Percentiles rank a stretch among this genome's conserved stretches.
These are phyloP conservation scores for Aporrectodea caliginosa DNA, from an alignment of 1,140 invertebrate species.

Conservation along the genomic window DNA sequence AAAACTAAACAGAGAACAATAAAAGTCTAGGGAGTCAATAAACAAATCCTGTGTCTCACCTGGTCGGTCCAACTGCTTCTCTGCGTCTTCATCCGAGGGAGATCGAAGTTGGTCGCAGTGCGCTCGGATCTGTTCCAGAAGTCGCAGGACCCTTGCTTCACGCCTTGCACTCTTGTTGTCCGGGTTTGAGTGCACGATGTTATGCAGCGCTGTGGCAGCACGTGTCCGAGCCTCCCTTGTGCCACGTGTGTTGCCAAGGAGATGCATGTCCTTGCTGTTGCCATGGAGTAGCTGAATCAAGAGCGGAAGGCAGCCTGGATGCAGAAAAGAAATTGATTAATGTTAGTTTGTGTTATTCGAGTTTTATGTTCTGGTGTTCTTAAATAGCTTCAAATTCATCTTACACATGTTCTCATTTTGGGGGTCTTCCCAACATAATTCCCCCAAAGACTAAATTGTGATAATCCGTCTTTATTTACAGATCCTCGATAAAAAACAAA, in stretches of 20 bases:
- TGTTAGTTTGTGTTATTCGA: no score
- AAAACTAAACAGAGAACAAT: no score
- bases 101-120: conserved; percentile 53
- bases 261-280: conserved; percentile 44
- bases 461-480: no score
- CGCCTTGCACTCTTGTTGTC: conserved; percentile 81
- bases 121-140: conserved; percentile 51
- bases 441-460: no score
- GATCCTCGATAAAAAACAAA: no score
- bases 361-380: no score
- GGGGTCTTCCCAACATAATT: no score
- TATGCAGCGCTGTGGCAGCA: conserved; percentile 80
- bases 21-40: no score
- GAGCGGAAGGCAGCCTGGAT: conserved; percentile 81
- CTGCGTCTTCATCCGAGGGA: not conserved
- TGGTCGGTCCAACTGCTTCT: not conserved
- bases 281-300: conserved; percentile 84
- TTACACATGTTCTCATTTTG: no score
- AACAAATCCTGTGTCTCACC: no score
- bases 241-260: conserved; percentile 35
- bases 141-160: conserved; percentile 71
- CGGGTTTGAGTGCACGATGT: conserved; percentile 80
- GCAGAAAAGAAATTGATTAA: no score
- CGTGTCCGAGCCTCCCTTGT: conserved; percentile 63
- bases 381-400: no score